phyloP scores from a whole-genome alignment of 2,797 vertebrate species.

The Florisuga fusca region DNA sequence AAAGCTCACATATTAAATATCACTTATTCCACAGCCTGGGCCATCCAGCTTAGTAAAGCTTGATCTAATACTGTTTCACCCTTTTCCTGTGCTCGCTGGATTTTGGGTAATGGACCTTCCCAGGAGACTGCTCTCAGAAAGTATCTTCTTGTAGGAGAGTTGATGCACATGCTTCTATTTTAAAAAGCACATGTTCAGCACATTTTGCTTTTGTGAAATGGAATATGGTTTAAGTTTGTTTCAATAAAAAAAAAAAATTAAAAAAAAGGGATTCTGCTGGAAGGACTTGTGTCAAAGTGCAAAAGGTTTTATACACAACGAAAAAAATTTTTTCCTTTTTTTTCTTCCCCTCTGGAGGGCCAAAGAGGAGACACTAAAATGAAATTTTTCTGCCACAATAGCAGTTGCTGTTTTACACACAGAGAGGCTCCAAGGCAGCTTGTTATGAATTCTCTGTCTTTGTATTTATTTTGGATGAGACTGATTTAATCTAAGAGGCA shows the following conservation, averaged over 20 bases:
- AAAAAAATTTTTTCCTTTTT: neutral
- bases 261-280: slow-evolving; percentile 63
- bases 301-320: slow-evolving; percentile 81
- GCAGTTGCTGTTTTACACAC: slow-evolving; percentile 44
- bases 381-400: slow-evolving; percentile 51
- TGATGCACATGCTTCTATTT: slow-evolving; percentile 80
- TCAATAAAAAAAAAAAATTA: slow-evolving; percentile 68
- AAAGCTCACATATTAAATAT: slow-evolving; percentile 80
- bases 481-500: slow-evolving; percentile 69
- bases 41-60: slow-evolving; percentile 72
- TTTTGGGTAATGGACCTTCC: slow-evolving; percentile 79
- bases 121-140: slow-evolving; percentile 76
- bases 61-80: slow-evolving; percentile 72
- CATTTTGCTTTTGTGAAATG: slow-evolving; percentile 82
- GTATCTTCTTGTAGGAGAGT: slow-evolving; percentile 76
- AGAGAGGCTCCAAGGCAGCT: neutral
- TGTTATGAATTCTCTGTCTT: slow-evolving; percentile 63
- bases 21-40: slow-evolving; percentile 75
- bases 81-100: slow-evolving; percentile 78
- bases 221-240: slow-evolving; percentile 84
- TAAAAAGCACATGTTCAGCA: slow-evolving; percentile 84
- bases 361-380: slow-evolving; percentile 52
- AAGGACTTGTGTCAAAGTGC: slow-evolving; percentile 82
- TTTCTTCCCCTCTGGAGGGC: neutral
- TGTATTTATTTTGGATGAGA: slow-evolving; percentile 75